A percentile compares a stretch with the other conserved stretches of the same genome.
Evolutionary conservation across 2,888 invertebrate genomes (phyloP).

Genomic region (Eristalinus sepulchralis): DNA sequence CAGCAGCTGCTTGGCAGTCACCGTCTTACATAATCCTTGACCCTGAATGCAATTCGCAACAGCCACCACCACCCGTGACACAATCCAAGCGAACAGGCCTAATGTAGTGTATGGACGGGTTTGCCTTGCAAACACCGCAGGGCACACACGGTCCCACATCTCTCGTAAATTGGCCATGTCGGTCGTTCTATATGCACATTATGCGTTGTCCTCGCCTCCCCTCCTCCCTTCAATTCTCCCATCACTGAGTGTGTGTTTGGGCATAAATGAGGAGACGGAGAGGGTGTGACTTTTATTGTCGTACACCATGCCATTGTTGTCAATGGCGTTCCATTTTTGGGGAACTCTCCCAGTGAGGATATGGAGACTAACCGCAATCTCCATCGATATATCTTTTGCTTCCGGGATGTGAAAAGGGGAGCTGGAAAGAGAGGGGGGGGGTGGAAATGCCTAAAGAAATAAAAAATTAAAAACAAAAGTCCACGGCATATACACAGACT

Average conservation of each 20-base stretch:
- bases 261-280: constrained; percentile 27
- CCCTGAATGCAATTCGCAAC: constrained; percentile 46
- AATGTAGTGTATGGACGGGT: constrained; percentile 10
- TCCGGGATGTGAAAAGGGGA: not conserved
- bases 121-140: not conserved
- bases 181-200: constrained; percentile 13
- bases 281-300: constrained; percentile 43
- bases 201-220: constrained; percentile 20
- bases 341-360: constrained; percentile 9
- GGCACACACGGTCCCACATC: not conserved
- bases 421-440: not conserved
- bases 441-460: not conserved
- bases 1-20: constrained; percentile 20
- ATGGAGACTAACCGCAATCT: constrained; percentile 14
- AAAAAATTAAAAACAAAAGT: constrained; percentile 32
- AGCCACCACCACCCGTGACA: constrained; percentile 9
- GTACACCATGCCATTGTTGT: constrained; percentile 5
- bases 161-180: constrained; percentile 27
- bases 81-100: constrained; percentile 20
- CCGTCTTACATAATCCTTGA: constrained; percentile 53
- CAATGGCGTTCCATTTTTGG: constrained; percentile 18
- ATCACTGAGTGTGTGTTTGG: not conserved
- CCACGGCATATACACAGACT: not conserved
- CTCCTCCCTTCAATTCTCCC: not conserved
- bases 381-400: not conserved